A percentile compares a stretch with the other conserved stretches of the same genome.
phyloP scores from a whole-genome alignment of 2,888 invertebrate genomes.

The Phymatocera aterrima region DNA sequence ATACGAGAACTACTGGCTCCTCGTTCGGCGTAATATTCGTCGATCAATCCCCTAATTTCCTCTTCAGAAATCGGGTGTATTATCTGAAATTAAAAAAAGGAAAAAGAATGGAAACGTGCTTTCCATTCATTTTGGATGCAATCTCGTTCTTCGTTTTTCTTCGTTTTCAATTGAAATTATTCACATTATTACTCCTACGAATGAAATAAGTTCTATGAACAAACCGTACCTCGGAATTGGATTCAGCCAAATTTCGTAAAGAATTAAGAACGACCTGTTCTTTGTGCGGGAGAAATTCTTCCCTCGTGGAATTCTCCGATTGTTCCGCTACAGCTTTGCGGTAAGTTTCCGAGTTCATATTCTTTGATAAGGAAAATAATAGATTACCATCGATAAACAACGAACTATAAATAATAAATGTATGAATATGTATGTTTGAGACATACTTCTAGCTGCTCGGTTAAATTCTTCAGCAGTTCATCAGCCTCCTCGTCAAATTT shows the following conservation, averaged over 20 bases:
- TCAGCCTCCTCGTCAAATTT: conserved; percentile 25
- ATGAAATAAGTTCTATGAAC: no score
- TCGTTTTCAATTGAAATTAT: no score
- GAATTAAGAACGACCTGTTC: conserved; percentile 26
- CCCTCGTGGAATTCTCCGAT: no score
- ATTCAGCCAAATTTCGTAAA: conserved; percentile 5
- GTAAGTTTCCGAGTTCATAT: conserved; percentile 20
- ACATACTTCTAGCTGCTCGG: background rate
- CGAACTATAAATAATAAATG: background rate
- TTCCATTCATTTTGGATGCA: background rate
- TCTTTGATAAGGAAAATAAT: background rate
- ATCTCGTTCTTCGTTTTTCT: background rate
- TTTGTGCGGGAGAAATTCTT: conserved; percentile 3
- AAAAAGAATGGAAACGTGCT: no score
- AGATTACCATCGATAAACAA: background rate
- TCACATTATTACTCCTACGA: no score
- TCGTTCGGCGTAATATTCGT: conserved; percentile 15
- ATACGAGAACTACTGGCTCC: conserved; percentile 5
- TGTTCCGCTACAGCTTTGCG: background rate
- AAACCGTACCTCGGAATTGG: conserved; percentile 6
- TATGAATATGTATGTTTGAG: background rate
- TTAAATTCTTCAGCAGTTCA: conserved; percentile 19
- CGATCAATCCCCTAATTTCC: conserved; percentile 14
- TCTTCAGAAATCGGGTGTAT: conserved; percentile 22
- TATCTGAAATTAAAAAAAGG: no score